Evolutionary conservation across 2,113 vertebrate genomes (phyloP).

Genomic region (Anguilla japonica): DNA sequence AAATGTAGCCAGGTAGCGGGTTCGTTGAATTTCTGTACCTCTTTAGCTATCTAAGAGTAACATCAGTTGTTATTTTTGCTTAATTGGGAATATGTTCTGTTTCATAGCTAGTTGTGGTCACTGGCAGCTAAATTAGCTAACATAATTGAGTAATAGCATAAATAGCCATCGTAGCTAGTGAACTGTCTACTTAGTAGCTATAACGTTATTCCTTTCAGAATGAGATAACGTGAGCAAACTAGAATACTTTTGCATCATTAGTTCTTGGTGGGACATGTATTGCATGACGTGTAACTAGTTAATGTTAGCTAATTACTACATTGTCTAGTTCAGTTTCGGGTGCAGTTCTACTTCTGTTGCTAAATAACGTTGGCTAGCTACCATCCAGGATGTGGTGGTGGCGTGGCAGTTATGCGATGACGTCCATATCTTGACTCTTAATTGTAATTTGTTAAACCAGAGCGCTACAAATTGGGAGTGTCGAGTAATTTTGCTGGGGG

Average conservation of each 20-base stretch:
- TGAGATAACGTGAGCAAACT: not conserved
- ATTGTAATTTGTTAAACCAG: not conserved
- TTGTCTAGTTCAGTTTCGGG: not conserved
- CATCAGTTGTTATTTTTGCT: not conserved
- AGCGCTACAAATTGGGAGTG: not conserved
- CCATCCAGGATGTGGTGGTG: constrained; percentile 1
- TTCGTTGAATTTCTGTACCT: no score
- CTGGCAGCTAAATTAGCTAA: not conserved
- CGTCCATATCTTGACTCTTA: not conserved
- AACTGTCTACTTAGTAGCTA: not conserved
- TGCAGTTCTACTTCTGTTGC: not conserved
- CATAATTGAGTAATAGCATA: no score
- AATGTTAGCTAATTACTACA: not conserved
- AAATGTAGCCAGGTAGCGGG: not conserved
- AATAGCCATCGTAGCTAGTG: not conserved
- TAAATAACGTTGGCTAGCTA: not conserved
- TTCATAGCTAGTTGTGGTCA: not conserved
- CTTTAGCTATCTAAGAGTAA: not conserved
- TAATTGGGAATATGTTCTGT: no score
- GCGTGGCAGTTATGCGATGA: constrained; percentile 21
- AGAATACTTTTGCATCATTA: not conserved
- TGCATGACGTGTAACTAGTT: not conserved
- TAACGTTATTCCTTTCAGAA: not conserved
- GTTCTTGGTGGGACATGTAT: not conserved
- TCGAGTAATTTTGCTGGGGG: not conserved